Base-by-base conservation (phyloP, 2,113 vertebrate genomes). In the Vireo altiloquus region DNA sequence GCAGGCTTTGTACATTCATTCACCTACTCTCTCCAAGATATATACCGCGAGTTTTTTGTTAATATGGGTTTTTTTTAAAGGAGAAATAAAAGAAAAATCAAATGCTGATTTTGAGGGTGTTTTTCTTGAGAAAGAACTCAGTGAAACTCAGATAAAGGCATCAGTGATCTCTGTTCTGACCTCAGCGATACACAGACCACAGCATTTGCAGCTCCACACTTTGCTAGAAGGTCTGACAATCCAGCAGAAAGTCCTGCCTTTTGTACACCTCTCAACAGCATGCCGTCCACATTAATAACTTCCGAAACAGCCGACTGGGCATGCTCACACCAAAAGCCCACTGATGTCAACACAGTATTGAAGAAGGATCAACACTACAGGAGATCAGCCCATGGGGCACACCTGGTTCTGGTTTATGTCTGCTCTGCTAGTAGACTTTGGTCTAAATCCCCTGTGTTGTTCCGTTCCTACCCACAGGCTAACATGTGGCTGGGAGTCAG, bases 341-440 rank as follows among this genome's bases (percentile, higher is more conserved):
- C 59, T 40, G 75, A 71, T 88, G 79, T 94, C 85, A 90, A 40
- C 75, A 81, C 47, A 22, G 11, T 7, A 63, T 15, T 90, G 90
- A 93, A 66, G 54, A 93, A 80, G 79, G 71, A 94, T 63, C 75
- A 70, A 24, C 60, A 24, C 64, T 52, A 70, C 52, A 75, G 87
- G 50, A 90, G 76, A 92, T 82, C 59, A 92, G 47, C 64, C 71
- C 56, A 12, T 44, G 46, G 82, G 68, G 79, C 85, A 90, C 92
- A 95, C 90, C 88, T 93, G 88, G 60, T 75, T 83, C 92, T 95
- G 85, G 49, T 96, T 90, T 94, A 75, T 46, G 56, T 90, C 56
- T 83, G 50, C 39, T 90, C 63, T 81, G 68, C 42, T 59, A 52
- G 33, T 56, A 74, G 85, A 66, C 66, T 65, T 80, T 21, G 13